phyloP scores from a whole-genome alignment of 1,140 invertebrate species.

The Helicoverpa armigera region DNA sequence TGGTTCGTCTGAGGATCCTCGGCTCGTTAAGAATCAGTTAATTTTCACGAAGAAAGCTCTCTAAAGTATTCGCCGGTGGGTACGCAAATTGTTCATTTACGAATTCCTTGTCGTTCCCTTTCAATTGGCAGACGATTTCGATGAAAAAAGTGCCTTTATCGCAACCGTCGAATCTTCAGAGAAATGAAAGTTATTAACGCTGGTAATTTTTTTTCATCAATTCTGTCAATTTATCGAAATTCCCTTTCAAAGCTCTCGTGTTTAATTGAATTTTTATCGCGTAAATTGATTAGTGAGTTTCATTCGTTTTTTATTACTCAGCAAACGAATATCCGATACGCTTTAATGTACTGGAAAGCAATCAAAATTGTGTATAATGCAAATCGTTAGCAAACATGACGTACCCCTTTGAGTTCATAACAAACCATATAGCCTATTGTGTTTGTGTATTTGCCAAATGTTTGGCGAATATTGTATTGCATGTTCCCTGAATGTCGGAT shows the following conservation, averaged over 20 bases:
- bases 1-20: conserved; percentile 45
- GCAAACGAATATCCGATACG: conserved; percentile 5
- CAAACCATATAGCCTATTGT: conserved; percentile 55
- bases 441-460: conserved; percentile 36
- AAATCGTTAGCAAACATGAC: conserved; percentile 66
- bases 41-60: conserved; percentile 53
- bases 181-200: conserved; percentile 42
- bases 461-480: conserved; percentile 29
- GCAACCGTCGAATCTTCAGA: conserved; percentile 45
- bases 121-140: conserved; percentile 51
- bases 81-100: conserved; percentile 55
- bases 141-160: conserved; percentile 50
- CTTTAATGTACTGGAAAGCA: conserved; percentile 23
- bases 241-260: conserved; percentile 25
- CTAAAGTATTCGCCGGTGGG: conserved; percentile 48
- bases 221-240: conserved; percentile 40
- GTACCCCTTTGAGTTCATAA: conserved; percentile 63
- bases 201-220: conserved; percentile 29
- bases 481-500: conserved; percentile 1
- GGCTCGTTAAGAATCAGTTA: conserved; percentile 52
- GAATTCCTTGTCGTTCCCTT: conserved; percentile 48
- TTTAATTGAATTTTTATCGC: conserved; percentile 41
- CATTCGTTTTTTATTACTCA: conserved; percentile 31
- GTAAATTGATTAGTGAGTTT: conserved; percentile 26
- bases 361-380: conserved; percentile 59